Evolutionary conservation across 1,140 invertebrate genomes (phyloP), one percentile per base, ranked within the genome.

Genomic region (Sitophilus oryzae): DNA sequence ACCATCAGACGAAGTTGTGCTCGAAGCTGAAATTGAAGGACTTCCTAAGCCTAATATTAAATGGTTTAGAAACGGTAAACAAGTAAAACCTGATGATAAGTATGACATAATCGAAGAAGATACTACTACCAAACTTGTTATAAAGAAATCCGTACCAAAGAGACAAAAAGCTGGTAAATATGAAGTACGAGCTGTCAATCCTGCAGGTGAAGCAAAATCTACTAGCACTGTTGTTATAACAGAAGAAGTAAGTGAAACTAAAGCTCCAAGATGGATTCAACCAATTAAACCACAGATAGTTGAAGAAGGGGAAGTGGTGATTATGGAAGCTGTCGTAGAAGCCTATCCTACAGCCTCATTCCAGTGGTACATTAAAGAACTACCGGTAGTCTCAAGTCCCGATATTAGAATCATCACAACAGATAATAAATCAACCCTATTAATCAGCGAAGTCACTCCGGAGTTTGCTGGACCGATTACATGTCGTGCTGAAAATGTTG

Each of bases 11-110:
- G 74, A 79, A 11, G 68, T 88, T 56, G 72, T 77, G n/a, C 71
- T 91, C 59, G 76, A 77, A 34, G 83, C 82, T 9, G 76, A 82
- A 58, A 90, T 88, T 72, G 83, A 84, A 63, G 85, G 86, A 15
- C 72, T 76, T 40, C 82, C 85, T 2, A 74, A 79, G 55, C 83
- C 85, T 11, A 82, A 85, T 69, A 79, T 96, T 4, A 83, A 81
- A 66, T 98, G 94, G 94, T 88, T 83, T 61, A 84, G 87, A 61
- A 94, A 97, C 73, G 89, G 87, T 30, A 82, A 88, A 60, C 82
- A 87, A 68, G 79, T 97, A 18, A 70, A 78, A 59, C 75, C 81
- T 52, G 79, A 80, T 53, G 80, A 88, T 52, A 83, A 87, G 59
- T 80, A 77, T 56, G 69, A 76, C 23, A 83, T 88, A 23, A 72